Base-by-base conservation (phyloP, 1,140 invertebrate species). In the Vollenhovia emeryi region DNA sequence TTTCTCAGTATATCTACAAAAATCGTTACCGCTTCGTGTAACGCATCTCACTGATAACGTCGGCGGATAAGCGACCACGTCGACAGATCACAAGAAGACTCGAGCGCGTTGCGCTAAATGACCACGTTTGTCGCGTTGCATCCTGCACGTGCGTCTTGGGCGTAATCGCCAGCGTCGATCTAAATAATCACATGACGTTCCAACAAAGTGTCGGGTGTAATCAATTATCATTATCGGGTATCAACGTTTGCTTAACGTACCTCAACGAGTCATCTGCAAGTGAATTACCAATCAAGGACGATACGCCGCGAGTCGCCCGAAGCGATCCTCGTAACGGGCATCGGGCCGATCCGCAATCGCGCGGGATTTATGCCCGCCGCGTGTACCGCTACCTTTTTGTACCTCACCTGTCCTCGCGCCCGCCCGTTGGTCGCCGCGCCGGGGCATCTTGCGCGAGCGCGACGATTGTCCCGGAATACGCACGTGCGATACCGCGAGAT, bases 401-500 rank as follows among this genome's bases (percentile, higher is more conserved):
- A 45, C 13, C 30, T 8, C 64, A 80, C 66, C 78, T 82, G 78
- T 43, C 57, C 33, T 36, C 64, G 48, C 50, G 24, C 50, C 11
- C 11, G 24, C 11, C 8, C n/a, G 6, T 82, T 82, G 71, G 71
- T 80, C 66, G 24, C 18, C n/a, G 36, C 66, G 24, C 18, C n/a
- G 36, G n/a, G 33, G 60, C 60, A 36, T 40, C 33, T 36, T 21
- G 11, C 60, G 60, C 33, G 33, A 21, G 9, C 33, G n/a, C 33
- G 60, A 62, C 18, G 52, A 57, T 21, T 62, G 60, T 62, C n/a
- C 33, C 9, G 33, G 0, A 11, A 43, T 18, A 45, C 33, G 69
- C 55, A 78, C 45, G n/a, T 13, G 66, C 86, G 86, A 88, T 68
- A 59, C 48, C 62, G 24, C 52, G 52, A 79, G 87, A 88, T 89